phyloP scores from a whole-genome alignment of 2,113 vertebrate species.

The Pseudorectes ferrugineus region DNA sequence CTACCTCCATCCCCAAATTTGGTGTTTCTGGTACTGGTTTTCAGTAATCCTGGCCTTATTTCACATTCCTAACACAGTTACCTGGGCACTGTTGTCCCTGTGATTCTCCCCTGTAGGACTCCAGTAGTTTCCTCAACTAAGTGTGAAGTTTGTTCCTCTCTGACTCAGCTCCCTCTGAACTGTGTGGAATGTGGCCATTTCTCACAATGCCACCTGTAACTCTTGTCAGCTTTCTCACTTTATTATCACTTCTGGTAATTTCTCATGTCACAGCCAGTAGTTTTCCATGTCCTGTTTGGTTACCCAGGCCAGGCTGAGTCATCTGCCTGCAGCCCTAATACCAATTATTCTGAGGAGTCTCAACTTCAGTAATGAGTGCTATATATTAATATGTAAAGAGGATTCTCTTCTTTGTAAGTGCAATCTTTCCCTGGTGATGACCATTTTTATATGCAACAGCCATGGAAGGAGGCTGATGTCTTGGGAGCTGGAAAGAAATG shows the following conservation, averaged over 20 bases:
- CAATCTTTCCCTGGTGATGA: not conserved
- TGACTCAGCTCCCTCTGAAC: not conserved
- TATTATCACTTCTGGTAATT: not conserved
- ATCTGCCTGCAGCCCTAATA: not conserved
- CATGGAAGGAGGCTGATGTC: not conserved
- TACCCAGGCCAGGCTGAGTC: not conserved
- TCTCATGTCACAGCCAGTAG: not conserved
- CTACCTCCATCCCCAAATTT: not conserved
- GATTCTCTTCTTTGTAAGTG: not conserved
- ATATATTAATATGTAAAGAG: not conserved
- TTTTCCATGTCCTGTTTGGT: not conserved
- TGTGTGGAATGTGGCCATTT: accelerated
- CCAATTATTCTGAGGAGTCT: not conserved
- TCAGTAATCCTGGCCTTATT: not conserved
- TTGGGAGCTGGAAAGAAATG: not conserved
- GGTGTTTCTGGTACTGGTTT: not conserved
- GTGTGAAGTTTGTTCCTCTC: not conserved
- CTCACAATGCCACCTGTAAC: not conserved
- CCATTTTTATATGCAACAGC: not conserved
- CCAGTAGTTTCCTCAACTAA: not conserved
- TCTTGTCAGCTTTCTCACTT: not conserved
- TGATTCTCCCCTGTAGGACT: not conserved
- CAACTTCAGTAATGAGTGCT: not conserved
- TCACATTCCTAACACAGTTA: not conserved
- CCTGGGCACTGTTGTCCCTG: not conserved